Evolutionary conservation across 2,888 invertebrate species (phyloP), one percentile per base, ranked within the genome.

Genomic region (Drosophila eohydei): DNA sequence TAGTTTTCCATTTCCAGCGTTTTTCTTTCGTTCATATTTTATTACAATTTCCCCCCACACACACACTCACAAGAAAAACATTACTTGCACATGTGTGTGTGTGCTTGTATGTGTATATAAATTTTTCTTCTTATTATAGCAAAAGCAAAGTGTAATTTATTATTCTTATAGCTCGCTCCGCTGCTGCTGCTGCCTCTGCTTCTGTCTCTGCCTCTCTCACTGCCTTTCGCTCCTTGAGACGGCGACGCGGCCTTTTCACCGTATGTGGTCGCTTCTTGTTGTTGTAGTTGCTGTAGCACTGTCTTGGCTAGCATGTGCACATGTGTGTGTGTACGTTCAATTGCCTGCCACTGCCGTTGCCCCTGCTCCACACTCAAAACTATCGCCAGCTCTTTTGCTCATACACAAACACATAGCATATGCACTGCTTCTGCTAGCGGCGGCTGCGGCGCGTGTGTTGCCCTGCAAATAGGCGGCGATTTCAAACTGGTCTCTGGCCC

Each of bases 111-210:
- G 48, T 80, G 81, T 88, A 74, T 87, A 88, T 89, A 87, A 86
- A 83, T 86, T 83, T 88, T 83, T 88, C 82, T 86, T 87, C 87
- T 87, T 87, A 87, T 87, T 90, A 90, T 87, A 87, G 90, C 85
- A 88, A 88, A 90, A 87, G 90, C 83, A 88, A 88, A 90, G 83
- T 88, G 88, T 88, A 89, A 88, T 88, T 88, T 88, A 88, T 88
- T 88, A 88, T 88, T 87, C 89, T 90, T 87, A 88, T 88, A 85
- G 84, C 88, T 82, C 61, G 68, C 87, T 88, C 69, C 62, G 61
- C 61, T 67, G 57, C 65, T 38, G 50, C 44, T 9, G 5, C 26
- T 44, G 46, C 70, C 64, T 41, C 58, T 41, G 55, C 63, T 66
- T 44, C 55, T 69, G 52, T 68, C 74, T 61, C 26, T 54, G 59